Conservation (phyloP, 2,888 invertebrate species). For the Saturnia japonica region DNA sequence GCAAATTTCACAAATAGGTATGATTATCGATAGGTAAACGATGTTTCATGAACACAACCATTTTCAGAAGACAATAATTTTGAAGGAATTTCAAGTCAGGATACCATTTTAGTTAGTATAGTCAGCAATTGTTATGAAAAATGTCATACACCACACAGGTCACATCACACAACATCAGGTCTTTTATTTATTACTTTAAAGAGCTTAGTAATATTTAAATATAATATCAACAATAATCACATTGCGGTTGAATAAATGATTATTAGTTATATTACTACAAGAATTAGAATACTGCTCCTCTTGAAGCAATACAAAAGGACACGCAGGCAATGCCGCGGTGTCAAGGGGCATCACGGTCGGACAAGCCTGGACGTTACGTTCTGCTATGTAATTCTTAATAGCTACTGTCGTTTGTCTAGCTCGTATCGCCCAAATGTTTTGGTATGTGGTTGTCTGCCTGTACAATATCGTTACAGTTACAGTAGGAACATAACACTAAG, state of each 20-base stretch:
- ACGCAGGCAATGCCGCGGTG: not conserved
- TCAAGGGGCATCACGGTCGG: not conserved
- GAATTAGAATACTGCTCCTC: not conserved
- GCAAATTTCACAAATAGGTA: no score
- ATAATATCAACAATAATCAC: not conserved
- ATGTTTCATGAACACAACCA: no score
- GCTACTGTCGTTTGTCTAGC: not conserved
- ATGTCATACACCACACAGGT: no score
- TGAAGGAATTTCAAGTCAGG: no score
- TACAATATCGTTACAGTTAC: not conserved
- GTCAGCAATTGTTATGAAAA: no score
- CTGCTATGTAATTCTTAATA: slow-evolving; percentile 4
- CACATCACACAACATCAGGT: no score
- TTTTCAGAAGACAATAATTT: no score
- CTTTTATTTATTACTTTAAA: no score
- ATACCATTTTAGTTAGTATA: no score
- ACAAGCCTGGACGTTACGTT: not conserved
- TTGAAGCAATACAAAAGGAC: not conserved
- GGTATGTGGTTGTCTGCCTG: not conserved
- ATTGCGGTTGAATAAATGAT: not conserved
- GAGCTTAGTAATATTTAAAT: not conserved
- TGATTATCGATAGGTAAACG: no score
- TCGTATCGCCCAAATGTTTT: not conserved
- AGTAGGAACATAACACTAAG: not conserved
- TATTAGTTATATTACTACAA: not conserved